Conservation (phyloP, 2,113 vertebrate genomes). For the Mustelus asterias region DNA sequence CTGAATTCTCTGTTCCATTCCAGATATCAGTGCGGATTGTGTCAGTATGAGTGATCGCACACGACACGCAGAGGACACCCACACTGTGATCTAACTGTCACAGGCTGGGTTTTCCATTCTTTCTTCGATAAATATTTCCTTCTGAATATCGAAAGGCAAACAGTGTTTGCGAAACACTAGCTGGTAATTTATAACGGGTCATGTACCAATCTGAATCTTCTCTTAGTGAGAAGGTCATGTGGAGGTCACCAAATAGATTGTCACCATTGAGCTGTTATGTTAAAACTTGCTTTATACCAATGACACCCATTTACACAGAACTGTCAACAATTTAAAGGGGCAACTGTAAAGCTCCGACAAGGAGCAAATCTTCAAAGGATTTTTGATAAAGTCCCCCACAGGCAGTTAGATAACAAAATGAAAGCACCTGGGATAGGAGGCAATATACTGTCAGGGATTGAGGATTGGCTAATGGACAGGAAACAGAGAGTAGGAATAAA, state of each 20-base stretch:
- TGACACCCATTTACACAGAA: neutral
- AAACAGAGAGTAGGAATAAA: too few species aligned
- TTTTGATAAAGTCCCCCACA: too few species aligned
- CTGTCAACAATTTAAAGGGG: neutral
- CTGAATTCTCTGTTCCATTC: neutral
- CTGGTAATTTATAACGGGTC: neutral
- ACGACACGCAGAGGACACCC: neutral
- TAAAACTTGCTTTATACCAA: neutral
- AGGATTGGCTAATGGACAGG: too few species aligned
- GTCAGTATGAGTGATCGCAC: neutral
- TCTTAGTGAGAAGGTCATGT: neutral
- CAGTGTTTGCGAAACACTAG: neutral
- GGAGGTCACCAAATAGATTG: neutral
- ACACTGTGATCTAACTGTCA: neutral
- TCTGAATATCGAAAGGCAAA: conserved; percentile 7
- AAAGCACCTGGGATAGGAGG: too few species aligned
- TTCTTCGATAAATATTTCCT: neutral
- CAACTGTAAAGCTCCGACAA: neutral
- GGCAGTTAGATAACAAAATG: too few species aligned
- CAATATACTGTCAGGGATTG: too few species aligned
- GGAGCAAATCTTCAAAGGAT: neutral
- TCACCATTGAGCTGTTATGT: neutral
- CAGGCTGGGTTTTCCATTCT: neutral
- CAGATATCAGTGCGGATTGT: neutral
- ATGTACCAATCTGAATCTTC: neutral